A percentile compares a stretch with the other conserved stretches of the same genome.
Evolutionary conservation across 2,888 invertebrate genomes (phyloP).

Genomic region (Nymphalis urticae): DNA sequence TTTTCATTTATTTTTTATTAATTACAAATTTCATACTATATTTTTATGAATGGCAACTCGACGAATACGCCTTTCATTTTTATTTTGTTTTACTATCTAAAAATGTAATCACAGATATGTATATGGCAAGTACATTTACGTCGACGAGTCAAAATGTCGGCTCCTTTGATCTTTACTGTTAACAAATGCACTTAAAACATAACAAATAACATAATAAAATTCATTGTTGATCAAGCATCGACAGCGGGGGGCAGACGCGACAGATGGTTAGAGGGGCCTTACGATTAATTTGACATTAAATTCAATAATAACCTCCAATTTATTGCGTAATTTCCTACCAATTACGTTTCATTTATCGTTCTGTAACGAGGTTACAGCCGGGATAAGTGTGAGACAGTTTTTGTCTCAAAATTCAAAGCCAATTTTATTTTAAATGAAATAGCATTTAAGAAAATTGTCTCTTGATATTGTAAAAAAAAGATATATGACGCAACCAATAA

Average conservation of each 20-base stretch:
- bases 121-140: neutral
- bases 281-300: constrained; percentile 80
- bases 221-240: constrained; percentile 45
- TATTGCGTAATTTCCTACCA: constrained; percentile 81
- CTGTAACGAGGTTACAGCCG: constrained; percentile 71
- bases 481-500: neutral
- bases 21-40: constrained; percentile 1
- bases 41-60: neutral
- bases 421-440: neutral
- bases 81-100: neutral
- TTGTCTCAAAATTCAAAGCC: constrained; percentile 30
- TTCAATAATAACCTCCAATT: constrained; percentile 81
- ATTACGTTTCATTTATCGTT: constrained; percentile 79
- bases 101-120: neutral
- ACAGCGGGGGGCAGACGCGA: constrained; percentile 52
- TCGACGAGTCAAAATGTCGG: neutral
- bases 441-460: neutral
- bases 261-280: constrained; percentile 71
- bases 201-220: constrained; percentile 49
- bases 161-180: constrained; percentile 17
- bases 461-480: neutral
- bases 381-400: constrained; percentile 47
- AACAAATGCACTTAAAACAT: constrained; percentile 41
- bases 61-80: neutral
- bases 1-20: constrained; percentile 20